Conservation (phyloP, 2,113 vertebrate genomes). For the Tychaedon coryphoeus region DNA sequence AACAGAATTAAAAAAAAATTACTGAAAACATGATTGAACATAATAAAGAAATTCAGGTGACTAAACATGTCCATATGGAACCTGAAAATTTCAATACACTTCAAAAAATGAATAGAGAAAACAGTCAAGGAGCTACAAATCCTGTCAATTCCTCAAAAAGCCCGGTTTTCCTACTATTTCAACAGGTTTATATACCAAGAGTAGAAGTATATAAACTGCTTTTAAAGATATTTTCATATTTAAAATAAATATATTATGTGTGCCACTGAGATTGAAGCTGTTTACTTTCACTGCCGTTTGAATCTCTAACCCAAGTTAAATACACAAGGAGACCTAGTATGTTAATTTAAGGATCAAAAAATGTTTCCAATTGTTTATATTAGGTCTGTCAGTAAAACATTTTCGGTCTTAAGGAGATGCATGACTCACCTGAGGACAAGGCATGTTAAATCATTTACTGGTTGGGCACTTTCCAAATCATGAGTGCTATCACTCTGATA, state of each 20-base stretch:
- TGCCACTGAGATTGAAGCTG: not conserved
- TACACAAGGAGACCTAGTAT: not conserved
- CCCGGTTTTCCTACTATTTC: not conserved
- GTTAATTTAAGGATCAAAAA: not conserved
- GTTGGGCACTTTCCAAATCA: not conserved
- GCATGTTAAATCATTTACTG: not conserved
- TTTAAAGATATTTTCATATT: not conserved
- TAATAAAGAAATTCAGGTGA: not conserved
- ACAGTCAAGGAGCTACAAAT: not conserved
- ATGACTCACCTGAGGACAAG: not conserved
- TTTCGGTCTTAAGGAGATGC: not conserved
- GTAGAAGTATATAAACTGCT: not conserved
- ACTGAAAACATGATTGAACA: not conserved
- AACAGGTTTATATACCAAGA: not conserved
- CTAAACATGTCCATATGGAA: not conserved
- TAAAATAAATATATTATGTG: not conserved
- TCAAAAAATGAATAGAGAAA: not conserved
- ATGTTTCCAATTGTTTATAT: not conserved
- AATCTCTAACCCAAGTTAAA: not conserved
- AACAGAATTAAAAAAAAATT: not conserved
- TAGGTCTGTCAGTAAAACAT: not conserved
- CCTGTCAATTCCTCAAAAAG: not conserved
- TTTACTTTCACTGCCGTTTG: not conserved
- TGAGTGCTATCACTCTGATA: not conserved
- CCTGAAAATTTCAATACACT: not conserved